Base-by-base conservation (phyloP, 2,113 vertebrate genomes). In the Pholis gunnellus region DNA sequence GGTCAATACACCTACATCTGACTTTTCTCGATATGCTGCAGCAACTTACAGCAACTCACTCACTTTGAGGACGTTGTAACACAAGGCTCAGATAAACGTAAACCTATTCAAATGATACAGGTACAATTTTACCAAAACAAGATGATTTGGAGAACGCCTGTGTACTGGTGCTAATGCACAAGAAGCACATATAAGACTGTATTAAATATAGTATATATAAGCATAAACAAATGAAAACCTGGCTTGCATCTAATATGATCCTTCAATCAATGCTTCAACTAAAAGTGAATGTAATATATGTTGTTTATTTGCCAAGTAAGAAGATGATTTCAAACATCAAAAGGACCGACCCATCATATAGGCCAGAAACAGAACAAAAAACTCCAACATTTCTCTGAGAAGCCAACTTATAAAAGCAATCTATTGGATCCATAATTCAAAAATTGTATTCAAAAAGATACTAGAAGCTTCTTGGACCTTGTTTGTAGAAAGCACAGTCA, bases 261-360 rank as follows among this genome's bases (percentile, higher is more conserved):
- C 17, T 67, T 52, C 34, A 52, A 31, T 20, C 20, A 69, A 20
- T 48, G 18, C 59, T 66, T 72, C n/a, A 46, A 59, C 9, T 42
- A 27, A 72, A 25, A 72, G 20, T 59, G 20, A 86, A 74, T 29
- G 13, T 27, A 29, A 9, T 6, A 14, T 2, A 6, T 57, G 38
- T 67, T 48, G 42, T 79, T 68, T 70, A 38, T 72, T 68, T 79
- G 4, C 15, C 4, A 5, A 71, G 27, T 6, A 34, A n/a, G 20
- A 20, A 1, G 14, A 57, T 34, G 9, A 69, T 71, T 57, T 59
- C 1, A n/a, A 15, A 63, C 42, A 40, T 81, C 14, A 84, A 74
- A 34, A 73, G 20, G 6, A 13, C 31, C 5, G 14, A 71, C 9
- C 50, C 14, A 71, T 4, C 6, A 4, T 27, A 4, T 34, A 57